Conservation (phyloP, 2,888 invertebrate species). For the Apocheima hispidaria region DNA sequence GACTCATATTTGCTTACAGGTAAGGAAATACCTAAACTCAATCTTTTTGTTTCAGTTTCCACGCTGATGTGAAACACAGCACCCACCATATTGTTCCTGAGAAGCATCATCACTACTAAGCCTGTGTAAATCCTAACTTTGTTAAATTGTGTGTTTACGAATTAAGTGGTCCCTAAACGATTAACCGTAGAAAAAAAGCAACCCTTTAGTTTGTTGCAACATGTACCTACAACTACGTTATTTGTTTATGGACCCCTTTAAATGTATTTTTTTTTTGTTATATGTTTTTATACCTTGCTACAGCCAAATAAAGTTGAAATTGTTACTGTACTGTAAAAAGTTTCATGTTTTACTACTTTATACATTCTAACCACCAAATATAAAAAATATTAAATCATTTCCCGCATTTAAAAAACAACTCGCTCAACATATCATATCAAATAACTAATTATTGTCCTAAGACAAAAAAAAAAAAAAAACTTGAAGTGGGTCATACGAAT, state of each 20-base stretch:
- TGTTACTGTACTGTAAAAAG: neutral
- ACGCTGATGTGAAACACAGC: constrained; percentile 48
- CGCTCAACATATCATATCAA: no score
- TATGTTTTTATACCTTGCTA: constrained; percentile 20
- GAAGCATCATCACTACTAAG: constrained; percentile 42
- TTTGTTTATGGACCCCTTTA: constrained; percentile 14
- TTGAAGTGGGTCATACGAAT: no score
- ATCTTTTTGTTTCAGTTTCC: constrained; percentile 40
- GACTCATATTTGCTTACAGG: neutral
- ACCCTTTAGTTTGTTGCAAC: neutral
- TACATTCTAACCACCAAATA: no score
- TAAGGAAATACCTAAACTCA: no score
- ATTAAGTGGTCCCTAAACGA: constrained; percentile 15
- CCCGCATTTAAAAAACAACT: no score
- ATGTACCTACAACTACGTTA: neutral
- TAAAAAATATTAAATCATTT: no score
- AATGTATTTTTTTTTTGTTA: constrained; percentile 1
- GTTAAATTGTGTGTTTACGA: neutral
- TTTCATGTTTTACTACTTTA: neutral
- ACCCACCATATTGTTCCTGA: constrained; percentile 52
- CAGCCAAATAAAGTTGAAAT: constrained; percentile 19
- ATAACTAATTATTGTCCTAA: no score
- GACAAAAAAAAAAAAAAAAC: no score
- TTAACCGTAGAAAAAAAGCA: neutral
- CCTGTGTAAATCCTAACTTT: neutral